Evolutionary conservation across 2,888 invertebrate genomes (phyloP), one percentile per base, ranked within the genome.

Genomic region (Yponomeuta cagnagella): DNA sequence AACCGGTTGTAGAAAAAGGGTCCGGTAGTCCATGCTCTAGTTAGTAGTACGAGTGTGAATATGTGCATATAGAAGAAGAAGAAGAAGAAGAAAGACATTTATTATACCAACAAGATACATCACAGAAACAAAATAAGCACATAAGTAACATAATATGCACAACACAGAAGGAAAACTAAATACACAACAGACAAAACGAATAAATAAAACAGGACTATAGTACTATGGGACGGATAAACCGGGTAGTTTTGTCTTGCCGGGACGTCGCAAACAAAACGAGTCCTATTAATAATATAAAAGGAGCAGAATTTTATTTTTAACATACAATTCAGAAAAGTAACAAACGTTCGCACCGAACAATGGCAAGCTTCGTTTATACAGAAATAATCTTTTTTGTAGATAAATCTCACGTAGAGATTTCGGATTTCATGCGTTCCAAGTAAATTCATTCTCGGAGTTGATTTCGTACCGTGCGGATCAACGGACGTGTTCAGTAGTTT

Each of bases 271-370:
- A 91, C 91, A 90, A 91, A 90, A 91, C 87, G 85, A 87, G 83
- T 85, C 88, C 84, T 83, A 87, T 89, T 90, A 89, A 88, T 89
- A 91, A 88, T 88, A 91, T 89, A 90, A 90, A 90, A 83, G 90
- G 90, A 86, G 88, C 87, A 87, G 90, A 91, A 89, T 90, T 90
- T 92, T 90, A 92, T 91, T 90, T 91, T 90, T 89, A 90, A 90
- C 89, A 89, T 88, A 70, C 89, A 88, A 89, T 90, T 89, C 90
- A 89, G 89, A 84, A 90, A 89, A 87, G 90, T 88, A 87, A 91
- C 90, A 90, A 91, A 89, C 82, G 90, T 81, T 86, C 80, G 82
- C 79, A 82, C 83, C 86, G 88, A 90, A 91, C 91, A 91, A 92
- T 90, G 87, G 88, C 81, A 76, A 82, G 84, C 82, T 88, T 88